Conservation (phyloP, 2,888 invertebrate species). For the Stegophylla sp. region DNA sequence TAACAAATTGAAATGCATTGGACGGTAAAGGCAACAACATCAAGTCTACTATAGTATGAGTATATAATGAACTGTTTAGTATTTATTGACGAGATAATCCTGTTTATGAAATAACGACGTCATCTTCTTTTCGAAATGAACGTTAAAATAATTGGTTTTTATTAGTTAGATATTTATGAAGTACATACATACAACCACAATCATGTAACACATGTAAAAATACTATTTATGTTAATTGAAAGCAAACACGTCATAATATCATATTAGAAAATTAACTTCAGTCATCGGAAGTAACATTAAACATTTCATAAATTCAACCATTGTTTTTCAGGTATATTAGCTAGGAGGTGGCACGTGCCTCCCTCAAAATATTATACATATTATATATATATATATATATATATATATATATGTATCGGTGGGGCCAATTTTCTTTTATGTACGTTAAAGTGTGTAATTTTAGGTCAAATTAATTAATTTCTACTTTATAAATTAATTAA, state of each 20-base stretch:
- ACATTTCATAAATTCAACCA: too few species aligned
- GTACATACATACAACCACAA: not conserved
- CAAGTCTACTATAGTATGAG: not conserved
- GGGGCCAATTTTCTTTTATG: too few species aligned
- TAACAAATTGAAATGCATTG: constrained; percentile 2
- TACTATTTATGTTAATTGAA: not conserved
- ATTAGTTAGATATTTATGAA: constrained; percentile 2
- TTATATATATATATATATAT: too few species aligned
- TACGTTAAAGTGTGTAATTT: too few species aligned
- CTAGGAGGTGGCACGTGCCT: too few species aligned
- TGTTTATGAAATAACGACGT: constrained; percentile 28
- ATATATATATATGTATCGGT: too few species aligned
- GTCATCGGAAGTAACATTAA: not conserved
- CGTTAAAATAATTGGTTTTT: constrained; percentile 34
- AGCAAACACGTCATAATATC: not conserved
- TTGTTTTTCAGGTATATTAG: too few species aligned
- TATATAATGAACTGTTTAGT: constrained; percentile 14
- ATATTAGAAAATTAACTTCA: not conserved
- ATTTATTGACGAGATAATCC: constrained; percentile 44
- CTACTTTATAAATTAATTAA: too few species aligned
- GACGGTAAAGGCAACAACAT: constrained; percentile 11
- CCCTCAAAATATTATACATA: too few species aligned
- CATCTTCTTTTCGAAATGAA: not conserved
- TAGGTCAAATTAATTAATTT: too few species aligned
- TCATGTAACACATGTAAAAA: not conserved